Percentiles rank a stretch among this genome's conserved stretches.
Evolutionary conservation across 2,113 vertebrate genomes (phyloP).

Genomic region (Corythaeola cristata): DNA sequence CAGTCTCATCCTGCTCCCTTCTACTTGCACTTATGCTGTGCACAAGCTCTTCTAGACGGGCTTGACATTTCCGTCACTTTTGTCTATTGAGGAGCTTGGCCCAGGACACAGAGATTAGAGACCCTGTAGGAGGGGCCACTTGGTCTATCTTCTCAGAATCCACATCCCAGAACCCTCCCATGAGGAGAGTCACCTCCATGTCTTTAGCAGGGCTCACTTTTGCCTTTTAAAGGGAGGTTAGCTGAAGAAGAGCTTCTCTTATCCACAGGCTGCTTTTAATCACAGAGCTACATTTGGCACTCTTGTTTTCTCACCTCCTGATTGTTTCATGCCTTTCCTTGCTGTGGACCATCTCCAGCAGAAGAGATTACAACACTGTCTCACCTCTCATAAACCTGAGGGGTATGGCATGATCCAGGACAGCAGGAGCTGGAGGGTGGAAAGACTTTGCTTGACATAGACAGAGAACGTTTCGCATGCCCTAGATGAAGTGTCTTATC

Average conservation of each 20-base stretch:
- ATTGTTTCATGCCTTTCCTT: neutral
- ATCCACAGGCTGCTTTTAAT: neutral
- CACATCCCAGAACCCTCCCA: neutral
- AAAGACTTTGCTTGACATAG: neutral
- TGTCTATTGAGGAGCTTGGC: neutral
- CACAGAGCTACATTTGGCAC: neutral
- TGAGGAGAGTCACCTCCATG: neutral
- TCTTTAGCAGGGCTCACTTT: neutral
- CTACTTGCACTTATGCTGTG: fast-evolving
- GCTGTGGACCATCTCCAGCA: neutral
- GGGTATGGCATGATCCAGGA: neutral
- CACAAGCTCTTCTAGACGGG: neutral
- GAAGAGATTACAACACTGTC: neutral
- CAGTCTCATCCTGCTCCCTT: neutral
- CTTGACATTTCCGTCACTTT: neutral
- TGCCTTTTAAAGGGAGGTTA: neutral
- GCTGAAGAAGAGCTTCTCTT: neutral
- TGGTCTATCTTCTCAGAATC: neutral
- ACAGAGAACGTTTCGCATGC: neutral
- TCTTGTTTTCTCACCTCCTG: neutral
- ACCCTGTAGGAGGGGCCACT: neutral
- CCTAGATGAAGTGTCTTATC: neutral
- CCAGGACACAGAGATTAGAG: neutral
- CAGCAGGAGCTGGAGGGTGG: neutral
- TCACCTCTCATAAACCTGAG: neutral